These are phyloP conservation scores for Phenganax stokvisi DNA, from an alignment of 92 coral and sea anemone genomes.

Conservation along the genomic window DNA sequence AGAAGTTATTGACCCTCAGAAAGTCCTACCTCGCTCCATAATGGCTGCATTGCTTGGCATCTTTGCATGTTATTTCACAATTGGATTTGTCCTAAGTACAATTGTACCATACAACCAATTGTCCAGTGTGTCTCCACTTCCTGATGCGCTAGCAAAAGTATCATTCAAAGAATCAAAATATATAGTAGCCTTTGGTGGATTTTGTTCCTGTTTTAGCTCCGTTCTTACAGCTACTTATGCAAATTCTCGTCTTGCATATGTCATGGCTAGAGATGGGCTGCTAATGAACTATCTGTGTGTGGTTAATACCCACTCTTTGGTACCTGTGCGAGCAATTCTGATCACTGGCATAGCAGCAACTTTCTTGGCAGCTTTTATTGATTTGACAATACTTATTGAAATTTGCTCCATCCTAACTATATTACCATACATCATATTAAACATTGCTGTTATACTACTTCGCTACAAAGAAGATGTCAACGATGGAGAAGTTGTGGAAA, in stretches of 20 bases:
- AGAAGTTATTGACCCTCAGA: conserved; percentile 20
- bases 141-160: conserved; percentile 22
- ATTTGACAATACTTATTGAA: conserved; percentile 29
- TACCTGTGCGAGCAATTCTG: conserved; percentile 5
- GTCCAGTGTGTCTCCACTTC: conserved; percentile 1
- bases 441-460: conserved; percentile 8
- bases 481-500: background rate
- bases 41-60: conserved; percentile 19
- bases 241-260: conserved; percentile 21
- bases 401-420: conserved; percentile 13
- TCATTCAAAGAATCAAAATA: conserved; percentile 33
- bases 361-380: conserved; percentile 6
- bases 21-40: conserved; percentile 16
- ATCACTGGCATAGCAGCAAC: conserved; percentile 7
- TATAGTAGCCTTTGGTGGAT: conserved; percentile 35
- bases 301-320: background rate
- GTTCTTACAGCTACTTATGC: conserved; percentile 25
- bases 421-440: background rate
- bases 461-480: conserved; percentile 9
- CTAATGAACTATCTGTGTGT: background rate
- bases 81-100: conserved; percentile 17
- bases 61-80: background rate
- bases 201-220: conserved; percentile 30
- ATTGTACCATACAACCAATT: conserved; percentile 17
- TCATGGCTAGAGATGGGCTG: conserved; percentile 33